These are phyloP conservation scores for Myripristis jacobus DNA, from an alignment of 2,797 vertebrate genomes.

Conservation along the genomic window DNA sequence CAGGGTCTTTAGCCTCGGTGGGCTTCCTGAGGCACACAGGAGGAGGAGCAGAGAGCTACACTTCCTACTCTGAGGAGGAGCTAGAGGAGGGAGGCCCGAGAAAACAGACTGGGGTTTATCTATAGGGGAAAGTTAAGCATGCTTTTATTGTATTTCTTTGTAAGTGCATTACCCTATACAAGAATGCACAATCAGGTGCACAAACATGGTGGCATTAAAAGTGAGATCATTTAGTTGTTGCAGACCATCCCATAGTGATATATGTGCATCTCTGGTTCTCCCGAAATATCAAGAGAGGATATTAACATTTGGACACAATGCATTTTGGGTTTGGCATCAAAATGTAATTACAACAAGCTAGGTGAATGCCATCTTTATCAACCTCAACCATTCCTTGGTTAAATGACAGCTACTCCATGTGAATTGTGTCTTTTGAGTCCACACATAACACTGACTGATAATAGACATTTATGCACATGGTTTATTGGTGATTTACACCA, in stretches of 20 bases:
- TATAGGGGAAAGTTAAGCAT: conserved; percentile 58
- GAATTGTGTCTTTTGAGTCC: not conserved
- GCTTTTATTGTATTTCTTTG: conserved; percentile 29
- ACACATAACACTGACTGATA: conserved; percentile 1
- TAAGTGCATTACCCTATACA: conserved; percentile 35
- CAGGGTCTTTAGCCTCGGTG: conserved; percentile 44
- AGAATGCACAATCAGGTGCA: conserved; percentile 35
- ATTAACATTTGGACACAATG: not conserved
- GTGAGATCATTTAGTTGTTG: conserved; percentile 6
- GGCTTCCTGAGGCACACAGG: conserved; percentile 73
- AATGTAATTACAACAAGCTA: conserved; percentile 1
- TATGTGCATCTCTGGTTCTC: conserved; percentile 8
- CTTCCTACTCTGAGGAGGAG: conserved; percentile 84
- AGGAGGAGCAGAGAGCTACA: conserved; percentile 73
- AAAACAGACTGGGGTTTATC: conserved; percentile 77
- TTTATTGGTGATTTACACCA: conserved; percentile 1
- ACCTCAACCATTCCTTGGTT: conserved; percentile 4
- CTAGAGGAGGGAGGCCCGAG: conserved; percentile 66
- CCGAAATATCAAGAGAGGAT: not conserved
- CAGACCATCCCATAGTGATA: not conserved
- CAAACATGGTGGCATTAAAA: conserved; percentile 6
- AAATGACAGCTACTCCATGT: conserved; percentile 4
- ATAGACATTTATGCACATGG: conserved; percentile 10
- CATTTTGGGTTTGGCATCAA: not conserved
- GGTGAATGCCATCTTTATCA: not conserved